Evolutionary conservation across 2,888 invertebrate genomes (phyloP).

Genomic region (Polyommatus iphigenia): DNA sequence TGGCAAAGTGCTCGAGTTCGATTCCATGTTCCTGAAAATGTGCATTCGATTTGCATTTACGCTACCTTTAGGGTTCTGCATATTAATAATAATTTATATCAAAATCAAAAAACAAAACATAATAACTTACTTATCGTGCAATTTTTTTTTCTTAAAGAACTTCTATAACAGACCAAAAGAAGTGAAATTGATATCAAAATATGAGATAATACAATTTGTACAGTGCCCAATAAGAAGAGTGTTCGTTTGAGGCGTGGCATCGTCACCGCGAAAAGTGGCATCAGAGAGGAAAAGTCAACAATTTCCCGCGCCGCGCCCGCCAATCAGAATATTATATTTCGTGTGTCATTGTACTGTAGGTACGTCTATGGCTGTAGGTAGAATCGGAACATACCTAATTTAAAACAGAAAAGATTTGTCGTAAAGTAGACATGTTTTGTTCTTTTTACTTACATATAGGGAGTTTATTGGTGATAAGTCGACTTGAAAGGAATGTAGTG

Average conservation of each 20-base stretch:
- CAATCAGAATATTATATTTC: constrained; percentile 44
- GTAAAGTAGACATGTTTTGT: too few species aligned
- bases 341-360: constrained; percentile 15
- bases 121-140: too few species aligned
- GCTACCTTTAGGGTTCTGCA: neutral
- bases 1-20: neutral
- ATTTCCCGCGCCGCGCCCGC: constrained; percentile 55
- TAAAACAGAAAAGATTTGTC: neutral
- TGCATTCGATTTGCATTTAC: neutral
- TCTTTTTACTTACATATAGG: too few species aligned
- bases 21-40: neutral
- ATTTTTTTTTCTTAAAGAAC: neutral
- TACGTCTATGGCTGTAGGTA: neutral
- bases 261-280: constrained; percentile 56
- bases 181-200: neutral
- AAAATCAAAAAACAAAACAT: neutral
- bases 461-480: too few species aligned
- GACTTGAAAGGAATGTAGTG: too few species aligned
- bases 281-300: constrained; percentile 76
- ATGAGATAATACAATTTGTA: constrained; percentile 43
- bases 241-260: constrained; percentile 61
- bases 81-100: neutral
- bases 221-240: constrained; percentile 61
- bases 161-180: neutral
- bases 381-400: neutral